phyloP scores from a whole-genome alignment of 2,113 vertebrate genomes.

The Ochotona curzoniae region DNA sequence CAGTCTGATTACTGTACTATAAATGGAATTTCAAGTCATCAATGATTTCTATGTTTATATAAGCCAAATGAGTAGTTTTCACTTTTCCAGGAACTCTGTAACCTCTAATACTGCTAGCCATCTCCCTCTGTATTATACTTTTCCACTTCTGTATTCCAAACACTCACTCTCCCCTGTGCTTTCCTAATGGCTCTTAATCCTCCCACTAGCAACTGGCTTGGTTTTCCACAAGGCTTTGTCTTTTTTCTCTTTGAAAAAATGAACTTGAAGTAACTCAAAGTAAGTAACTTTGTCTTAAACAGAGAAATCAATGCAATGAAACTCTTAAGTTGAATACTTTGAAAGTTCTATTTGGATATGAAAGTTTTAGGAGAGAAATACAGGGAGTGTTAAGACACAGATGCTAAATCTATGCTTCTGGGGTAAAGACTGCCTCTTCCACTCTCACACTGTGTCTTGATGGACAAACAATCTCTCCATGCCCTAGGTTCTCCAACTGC shows the following conservation, averaged over 20 bases:
- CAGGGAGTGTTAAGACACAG: background rate
- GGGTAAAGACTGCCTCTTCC: background rate
- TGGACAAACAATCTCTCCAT: background rate
- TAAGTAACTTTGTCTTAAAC: conserved; percentile 13
- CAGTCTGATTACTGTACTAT: background rate
- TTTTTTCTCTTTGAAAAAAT: conserved; percentile 49
- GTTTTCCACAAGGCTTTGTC: conserved; percentile 20
- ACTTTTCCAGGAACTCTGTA: background rate
- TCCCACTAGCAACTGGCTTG: background rate
- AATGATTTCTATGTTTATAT: background rate
- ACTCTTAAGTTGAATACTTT: background rate
- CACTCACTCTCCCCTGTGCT: background rate
- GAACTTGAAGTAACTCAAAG: conserved; percentile 42
- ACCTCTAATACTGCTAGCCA: background rate
- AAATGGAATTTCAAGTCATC: background rate
- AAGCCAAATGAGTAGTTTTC: background rate
- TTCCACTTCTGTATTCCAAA: background rate
- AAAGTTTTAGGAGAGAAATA: conserved; percentile 15
- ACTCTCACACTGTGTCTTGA: background rate
- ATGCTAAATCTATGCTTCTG: background rate
- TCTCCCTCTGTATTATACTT: background rate
- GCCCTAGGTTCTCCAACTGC: background rate
- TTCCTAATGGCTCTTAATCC: background rate
- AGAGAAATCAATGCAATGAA: conserved; percentile 16
- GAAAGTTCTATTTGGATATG: background rate